These are phyloP conservation scores for Nemurella pictetii DNA, from an alignment of 2,888 invertebrate species.

Conservation along the genomic window DNA sequence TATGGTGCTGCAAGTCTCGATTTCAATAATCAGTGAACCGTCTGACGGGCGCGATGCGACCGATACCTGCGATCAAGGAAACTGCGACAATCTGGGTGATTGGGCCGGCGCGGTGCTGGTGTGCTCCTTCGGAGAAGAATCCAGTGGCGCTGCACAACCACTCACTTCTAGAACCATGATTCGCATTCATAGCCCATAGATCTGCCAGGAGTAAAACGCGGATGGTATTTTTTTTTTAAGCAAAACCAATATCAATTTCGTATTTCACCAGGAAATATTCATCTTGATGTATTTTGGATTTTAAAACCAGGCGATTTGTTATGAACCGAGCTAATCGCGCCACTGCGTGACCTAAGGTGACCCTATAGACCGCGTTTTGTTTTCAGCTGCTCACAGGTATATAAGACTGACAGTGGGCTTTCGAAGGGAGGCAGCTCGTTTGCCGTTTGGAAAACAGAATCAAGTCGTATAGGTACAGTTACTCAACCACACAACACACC, in stretches of 20 bases:
- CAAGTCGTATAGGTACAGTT: not conserved
- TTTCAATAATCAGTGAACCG: not conserved
- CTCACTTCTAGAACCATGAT: no score
- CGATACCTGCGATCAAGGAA: not conserved
- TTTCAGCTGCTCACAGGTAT: not conserved
- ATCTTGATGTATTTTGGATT: no score
- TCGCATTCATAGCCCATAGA: no score
- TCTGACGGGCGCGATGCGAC: not conserved
- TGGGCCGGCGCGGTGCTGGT: not conserved
- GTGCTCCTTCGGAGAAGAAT: not conserved
- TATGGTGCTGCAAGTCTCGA: not conserved
- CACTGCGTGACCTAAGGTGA: not conserved
- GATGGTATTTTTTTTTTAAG: no score
- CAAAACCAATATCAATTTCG: no score
- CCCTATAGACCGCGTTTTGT: not conserved
- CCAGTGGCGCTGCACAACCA: not conserved
- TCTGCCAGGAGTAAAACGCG: no score
- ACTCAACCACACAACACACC: slow-evolving; percentile 23
- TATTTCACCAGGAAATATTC: no score
- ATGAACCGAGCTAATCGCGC: no score
- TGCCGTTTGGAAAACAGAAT: not conserved
- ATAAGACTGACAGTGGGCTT: not conserved
- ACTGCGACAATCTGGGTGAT: not conserved
- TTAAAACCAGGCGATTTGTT: no score
- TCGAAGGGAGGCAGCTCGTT: not conserved